phyloP scores from a whole-genome alignment of 1,140 invertebrate species.

The Drosophila lacertosa region DNA sequence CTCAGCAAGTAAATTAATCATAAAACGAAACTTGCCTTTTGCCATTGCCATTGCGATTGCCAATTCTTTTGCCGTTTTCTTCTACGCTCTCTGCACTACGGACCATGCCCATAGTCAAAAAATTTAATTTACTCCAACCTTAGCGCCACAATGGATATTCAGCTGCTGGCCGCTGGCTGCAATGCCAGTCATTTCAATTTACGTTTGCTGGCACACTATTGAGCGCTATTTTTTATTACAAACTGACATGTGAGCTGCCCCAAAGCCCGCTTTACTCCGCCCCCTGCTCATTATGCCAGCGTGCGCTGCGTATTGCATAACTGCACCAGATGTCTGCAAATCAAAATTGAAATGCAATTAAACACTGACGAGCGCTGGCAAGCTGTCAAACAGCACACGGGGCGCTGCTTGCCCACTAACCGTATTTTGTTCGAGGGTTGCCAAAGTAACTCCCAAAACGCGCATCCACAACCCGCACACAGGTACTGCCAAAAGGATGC shows the following conservation, averaged over 20 bases:
- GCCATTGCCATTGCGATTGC: slow-evolving; percentile 8
- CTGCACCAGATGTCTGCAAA: slow-evolving; percentile 54
- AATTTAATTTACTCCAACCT: slow-evolving; percentile 59
- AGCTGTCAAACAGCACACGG: slow-evolving; percentile 38
- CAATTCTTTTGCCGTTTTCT: background rate
- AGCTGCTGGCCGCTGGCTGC: slow-evolving; percentile 29
- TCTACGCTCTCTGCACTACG: background rate
- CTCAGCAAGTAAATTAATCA: slow-evolving; percentile 82
- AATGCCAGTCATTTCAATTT: slow-evolving; percentile 50
- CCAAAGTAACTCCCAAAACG: background rate
- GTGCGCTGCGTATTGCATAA: slow-evolving; percentile 11
- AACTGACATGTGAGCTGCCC: slow-evolving; percentile 51
- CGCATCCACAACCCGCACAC: background rate
- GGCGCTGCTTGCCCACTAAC: slow-evolving; percentile 27
- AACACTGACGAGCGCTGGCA: slow-evolving; percentile 39
- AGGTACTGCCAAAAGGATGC: background rate
- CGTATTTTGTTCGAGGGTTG: slow-evolving; percentile 15
- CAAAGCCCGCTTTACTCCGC: background rate
- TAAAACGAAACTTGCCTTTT: slow-evolving; percentile 57
- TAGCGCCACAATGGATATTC: background rate
- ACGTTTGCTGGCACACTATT: slow-evolving; percentile 20
- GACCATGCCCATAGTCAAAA: slow-evolving; percentile 35
- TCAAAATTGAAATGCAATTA: slow-evolving; percentile 77
- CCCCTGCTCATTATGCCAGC: slow-evolving; percentile 42
- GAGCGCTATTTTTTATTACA: slow-evolving; percentile 53